These are phyloP conservation scores for Drosophila hydei DNA, from an alignment of 1,140 invertebrate genomes.

Conservation along the genomic window DNA sequence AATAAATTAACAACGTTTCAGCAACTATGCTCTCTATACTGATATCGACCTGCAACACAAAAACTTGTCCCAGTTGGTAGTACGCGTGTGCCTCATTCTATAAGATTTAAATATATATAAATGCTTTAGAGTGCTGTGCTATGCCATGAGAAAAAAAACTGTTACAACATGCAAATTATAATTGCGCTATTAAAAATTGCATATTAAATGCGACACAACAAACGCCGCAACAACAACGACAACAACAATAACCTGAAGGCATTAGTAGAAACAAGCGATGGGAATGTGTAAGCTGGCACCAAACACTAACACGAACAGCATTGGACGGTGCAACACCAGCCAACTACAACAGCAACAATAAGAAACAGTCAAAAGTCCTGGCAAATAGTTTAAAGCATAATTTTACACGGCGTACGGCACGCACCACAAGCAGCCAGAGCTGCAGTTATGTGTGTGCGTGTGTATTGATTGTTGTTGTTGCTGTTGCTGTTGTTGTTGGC, in stretches of 20 bases:
- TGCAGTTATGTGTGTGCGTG: conserved; percentile 11
- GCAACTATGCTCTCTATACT: background rate
- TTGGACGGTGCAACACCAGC: conserved; percentile 23
- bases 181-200: conserved; percentile 81
- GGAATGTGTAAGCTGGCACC: conserved; percentile 64
- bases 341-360: conserved; percentile 9
- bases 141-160: conserved; percentile 34
- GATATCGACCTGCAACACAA: too few species aligned
- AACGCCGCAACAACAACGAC: conserved; percentile 26
- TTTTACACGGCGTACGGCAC: conserved; percentile 30
- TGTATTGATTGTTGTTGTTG: conserved; percentile 6
- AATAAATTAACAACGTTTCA: too few species aligned
- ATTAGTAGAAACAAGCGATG: conserved; percentile 49
- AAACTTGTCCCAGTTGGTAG: conserved; percentile 6
- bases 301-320: conserved; percentile 41
- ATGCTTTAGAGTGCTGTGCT: conserved; percentile 25
- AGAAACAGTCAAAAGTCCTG: conserved; percentile 23
- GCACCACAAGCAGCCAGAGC: conserved; percentile 18
- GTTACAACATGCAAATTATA: conserved; percentile 82
- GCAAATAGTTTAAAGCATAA: conserved; percentile 52
- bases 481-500: conserved; percentile 22
- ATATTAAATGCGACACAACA: conserved; percentile 78
- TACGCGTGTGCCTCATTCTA: conserved; percentile 2
- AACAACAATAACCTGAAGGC: conserved; percentile 25
- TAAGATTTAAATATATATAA: conserved; percentile 18